Conservation (phyloP, 92 coral and sea anemone species). For the Heliopora coerulea region DNA sequence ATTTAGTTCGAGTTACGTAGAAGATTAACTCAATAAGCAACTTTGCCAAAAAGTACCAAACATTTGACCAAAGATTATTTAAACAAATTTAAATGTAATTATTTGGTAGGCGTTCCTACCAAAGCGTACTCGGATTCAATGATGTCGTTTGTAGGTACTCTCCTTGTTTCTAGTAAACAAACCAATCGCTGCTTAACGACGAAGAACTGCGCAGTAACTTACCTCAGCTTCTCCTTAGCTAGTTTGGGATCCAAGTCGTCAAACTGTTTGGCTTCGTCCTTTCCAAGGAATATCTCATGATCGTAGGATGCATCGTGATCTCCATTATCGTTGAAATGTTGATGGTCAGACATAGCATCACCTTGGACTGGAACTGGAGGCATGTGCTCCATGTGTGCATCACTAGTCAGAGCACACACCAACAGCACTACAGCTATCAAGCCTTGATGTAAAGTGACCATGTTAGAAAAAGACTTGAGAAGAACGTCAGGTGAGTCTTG, state of each 20-base stretch:
- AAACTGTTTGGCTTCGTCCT: constrained; percentile 19
- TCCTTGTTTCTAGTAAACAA: too few species aligned
- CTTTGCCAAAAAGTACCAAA: too few species aligned
- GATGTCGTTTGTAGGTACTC: too few species aligned
- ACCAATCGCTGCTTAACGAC: too few species aligned
- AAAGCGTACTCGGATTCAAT: too few species aligned
- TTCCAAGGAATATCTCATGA: constrained; percentile 35
- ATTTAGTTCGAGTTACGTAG: too few species aligned
- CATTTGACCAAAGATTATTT: too few species aligned
- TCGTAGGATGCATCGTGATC: constrained; percentile 29
- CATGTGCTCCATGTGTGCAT: constrained; percentile 8
- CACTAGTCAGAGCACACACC: not conserved
- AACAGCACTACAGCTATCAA: not conserved
- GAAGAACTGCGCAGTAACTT: too few species aligned
- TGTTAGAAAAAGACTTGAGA: not conserved
- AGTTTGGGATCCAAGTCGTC: constrained; percentile 24
- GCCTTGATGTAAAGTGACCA: not conserved
- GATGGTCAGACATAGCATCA: constrained; percentile 22
- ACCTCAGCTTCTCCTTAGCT: constrained; percentile 26
- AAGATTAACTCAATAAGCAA: too few species aligned
- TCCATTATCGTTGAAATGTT: constrained; percentile 20
- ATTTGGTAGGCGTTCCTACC: too few species aligned
- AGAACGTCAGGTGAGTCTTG: not conserved
- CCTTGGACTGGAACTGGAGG: not conserved
- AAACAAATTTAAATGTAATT: too few species aligned